Evolutionary conservation across 1,140 invertebrate genomes (phyloP), one percentile per base, ranked within the genome.

Genomic region (Lanistes nyassanus): DNA sequence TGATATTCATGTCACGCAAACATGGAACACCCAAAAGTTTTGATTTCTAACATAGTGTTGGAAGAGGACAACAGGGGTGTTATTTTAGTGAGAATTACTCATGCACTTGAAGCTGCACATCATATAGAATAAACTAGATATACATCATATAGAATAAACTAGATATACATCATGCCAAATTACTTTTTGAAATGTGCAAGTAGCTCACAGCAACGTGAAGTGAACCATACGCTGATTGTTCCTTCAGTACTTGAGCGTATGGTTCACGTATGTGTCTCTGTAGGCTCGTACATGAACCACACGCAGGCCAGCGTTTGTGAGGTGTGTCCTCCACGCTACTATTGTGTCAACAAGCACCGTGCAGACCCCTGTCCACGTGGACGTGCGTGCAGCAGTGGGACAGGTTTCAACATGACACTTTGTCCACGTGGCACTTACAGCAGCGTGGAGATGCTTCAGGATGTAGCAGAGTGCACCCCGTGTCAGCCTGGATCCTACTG

Each of bases 271-370:
- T 55, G n/a, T 77, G 13, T 70, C 42, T 75, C 80, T 37, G n/a
- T 73, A 87, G 86, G 86, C 31, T 83, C 81, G 3, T 88, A 86
- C 76, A 87, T 88, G 85, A 88, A 88, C 76, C 82, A 83, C 58
- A 88, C 86, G 19, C 79, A 79, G 69, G 86, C 87, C 7, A 79
- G 76, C 51, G 56, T 68, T 13, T 88, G 87, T 79, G 82, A 87
- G 60, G 39, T 76, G 13, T 88, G 87, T 62, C 83, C 86, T 55
- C 76, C 86, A 19, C 78, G 86, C 66, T 87, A 85, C 75, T 88
- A 85, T 79, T 88, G 87, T 79, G 82, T 86, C 13, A 85, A 87
- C 72, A 84, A 85, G 53, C 79, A 82, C 29, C 64, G 75, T 37
- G 77, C 81, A 31, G 86, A 86, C 70, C 82, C 83, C 1, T 88